phyloP scores from a whole-genome alignment of 2,888 invertebrate genomes.

The Omphaloscelis lunosa region DNA sequence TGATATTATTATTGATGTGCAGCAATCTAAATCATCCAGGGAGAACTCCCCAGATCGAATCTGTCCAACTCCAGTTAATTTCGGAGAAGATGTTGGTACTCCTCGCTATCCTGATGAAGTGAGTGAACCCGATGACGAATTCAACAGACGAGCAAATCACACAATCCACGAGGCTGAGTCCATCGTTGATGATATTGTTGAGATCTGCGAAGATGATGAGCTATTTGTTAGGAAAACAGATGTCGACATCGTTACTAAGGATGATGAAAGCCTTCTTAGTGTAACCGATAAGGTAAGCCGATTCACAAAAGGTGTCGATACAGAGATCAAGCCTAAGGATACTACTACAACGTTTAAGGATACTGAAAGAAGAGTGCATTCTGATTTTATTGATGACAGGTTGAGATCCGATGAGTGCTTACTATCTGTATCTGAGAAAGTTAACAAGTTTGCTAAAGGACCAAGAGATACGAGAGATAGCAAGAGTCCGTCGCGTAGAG shows the following conservation, averaged over 20 bases:
- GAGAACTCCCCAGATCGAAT: constrained; percentile 94
- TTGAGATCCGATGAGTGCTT: constrained; percentile 91
- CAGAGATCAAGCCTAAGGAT: constrained; percentile 78
- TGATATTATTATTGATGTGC: constrained; percentile 92
- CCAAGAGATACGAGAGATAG: constrained; percentile 81
- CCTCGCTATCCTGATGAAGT: constrained; percentile 94
- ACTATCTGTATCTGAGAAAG: constrained; percentile 93
- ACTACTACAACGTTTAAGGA: constrained; percentile 77
- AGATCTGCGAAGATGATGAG: constrained; percentile 89
- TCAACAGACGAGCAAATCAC: constrained; percentile 80
- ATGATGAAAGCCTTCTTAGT: constrained; percentile 89
- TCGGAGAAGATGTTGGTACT: constrained; percentile 90
- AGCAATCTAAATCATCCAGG: constrained; percentile 93
- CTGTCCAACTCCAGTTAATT: constrained; percentile 92
- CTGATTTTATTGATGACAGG: constrained; percentile 88
- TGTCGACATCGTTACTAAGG: constrained; percentile 79
- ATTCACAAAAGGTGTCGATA: constrained; percentile 85
- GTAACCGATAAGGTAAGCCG: constrained; percentile 91
- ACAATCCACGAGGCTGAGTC: constrained; percentile 91
- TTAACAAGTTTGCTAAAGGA: constrained; percentile 92
- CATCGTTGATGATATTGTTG: constrained; percentile 90
- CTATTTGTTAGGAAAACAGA: constrained; percentile 83
- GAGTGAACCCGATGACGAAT: constrained; percentile 93
- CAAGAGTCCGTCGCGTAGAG: constrained; percentile 83
- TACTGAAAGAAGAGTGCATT: constrained; percentile 83